Conservation (phyloP, 2,888 invertebrate genomes). For the Ichneumoninae sp. region DNA sequence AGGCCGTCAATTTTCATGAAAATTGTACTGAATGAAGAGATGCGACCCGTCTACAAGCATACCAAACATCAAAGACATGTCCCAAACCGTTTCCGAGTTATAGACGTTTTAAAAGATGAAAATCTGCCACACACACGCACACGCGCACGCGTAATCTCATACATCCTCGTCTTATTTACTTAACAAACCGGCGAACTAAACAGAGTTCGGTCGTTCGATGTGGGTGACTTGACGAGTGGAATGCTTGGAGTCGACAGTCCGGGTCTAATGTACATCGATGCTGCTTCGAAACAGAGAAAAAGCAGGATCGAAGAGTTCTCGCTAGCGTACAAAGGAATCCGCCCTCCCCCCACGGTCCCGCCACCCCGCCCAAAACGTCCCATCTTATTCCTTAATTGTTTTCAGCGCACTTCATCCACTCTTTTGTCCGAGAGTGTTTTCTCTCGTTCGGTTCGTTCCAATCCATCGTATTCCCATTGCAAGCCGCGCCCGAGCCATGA, state of each 20-base stretch:
- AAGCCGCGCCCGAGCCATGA: background rate
- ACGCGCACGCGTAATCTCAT: too few relatives aligned
- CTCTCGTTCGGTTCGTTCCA: background rate
- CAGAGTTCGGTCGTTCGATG: background rate
- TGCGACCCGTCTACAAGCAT: too few relatives aligned
- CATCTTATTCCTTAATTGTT: conserved; percentile 69
- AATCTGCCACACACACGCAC: too few relatives aligned
- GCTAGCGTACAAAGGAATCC: conserved; percentile 14
- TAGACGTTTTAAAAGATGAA: too few relatives aligned
- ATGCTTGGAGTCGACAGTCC: background rate
- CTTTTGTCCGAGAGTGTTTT: conserved; percentile 41
- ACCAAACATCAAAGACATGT: too few relatives aligned
- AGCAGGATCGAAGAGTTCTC: conserved; percentile 32
- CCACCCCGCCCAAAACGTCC: conserved; percentile 26
- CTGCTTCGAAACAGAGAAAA: conserved; percentile 11
- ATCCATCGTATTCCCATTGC: conserved; percentile 25
- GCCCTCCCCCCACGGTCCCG: background rate
- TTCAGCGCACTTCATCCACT: conserved; percentile 48
- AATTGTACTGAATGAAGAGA: too few relatives aligned
- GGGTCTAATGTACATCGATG: background rate
- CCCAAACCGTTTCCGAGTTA: too few relatives aligned
- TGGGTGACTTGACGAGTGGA: background rate
- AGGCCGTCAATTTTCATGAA: too few relatives aligned
- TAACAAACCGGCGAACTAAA: too few relatives aligned
- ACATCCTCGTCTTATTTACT: too few relatives aligned